Base-by-base conservation (phyloP, 1,140 invertebrate species). In the Heliconius nattereri region DNA sequence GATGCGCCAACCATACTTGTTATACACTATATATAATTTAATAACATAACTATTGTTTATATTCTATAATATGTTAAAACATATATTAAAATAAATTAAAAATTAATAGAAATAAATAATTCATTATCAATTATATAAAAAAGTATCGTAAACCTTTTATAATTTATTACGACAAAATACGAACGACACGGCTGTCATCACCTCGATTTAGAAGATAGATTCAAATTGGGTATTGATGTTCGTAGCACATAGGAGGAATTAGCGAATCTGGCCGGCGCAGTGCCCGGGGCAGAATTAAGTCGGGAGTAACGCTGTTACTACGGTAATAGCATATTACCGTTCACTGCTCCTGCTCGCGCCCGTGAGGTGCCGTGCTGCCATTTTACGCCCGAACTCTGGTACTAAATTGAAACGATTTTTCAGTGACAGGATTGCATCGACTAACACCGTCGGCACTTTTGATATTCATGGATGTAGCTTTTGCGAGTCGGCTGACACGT, bases 371-470 rank as follows among this genome's bases (percentile, higher is more conserved):
- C 40, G 86, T 84, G 83, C 89, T 81, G 85, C 78, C 85, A 89
- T 91, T 90, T 90, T 88, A 87, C 85, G 86, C 84, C 81, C 84
- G 85, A 85, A 75, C 80, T 85, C 84, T 79, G 87, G 82, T 84
- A 84, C 87, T 81, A 87, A 92, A 92, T 94, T 89, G 89, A 91
- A 89, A 89, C 85, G 86, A 94, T 92, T 92, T 92, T 91, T 90
- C 88, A 90, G 85, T 88, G 87, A 89, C 84, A 86, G 85, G 85
- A 91, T 92, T 89, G 91, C 90, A 91, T 86, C 84, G 87, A 85
- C 85, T 82, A 89, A 91, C 90, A 87, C 84, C 84, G 85, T 87
- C 88, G 85, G 85, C 85, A 87, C 85, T 89, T 86, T 85, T 84
- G 83, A 89, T 89, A 88, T 91, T 87, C 83, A 86, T 82, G 75